Conservation (phyloP, 1,140 invertebrate genomes). For the Philotrypesis tridentata region DNA sequence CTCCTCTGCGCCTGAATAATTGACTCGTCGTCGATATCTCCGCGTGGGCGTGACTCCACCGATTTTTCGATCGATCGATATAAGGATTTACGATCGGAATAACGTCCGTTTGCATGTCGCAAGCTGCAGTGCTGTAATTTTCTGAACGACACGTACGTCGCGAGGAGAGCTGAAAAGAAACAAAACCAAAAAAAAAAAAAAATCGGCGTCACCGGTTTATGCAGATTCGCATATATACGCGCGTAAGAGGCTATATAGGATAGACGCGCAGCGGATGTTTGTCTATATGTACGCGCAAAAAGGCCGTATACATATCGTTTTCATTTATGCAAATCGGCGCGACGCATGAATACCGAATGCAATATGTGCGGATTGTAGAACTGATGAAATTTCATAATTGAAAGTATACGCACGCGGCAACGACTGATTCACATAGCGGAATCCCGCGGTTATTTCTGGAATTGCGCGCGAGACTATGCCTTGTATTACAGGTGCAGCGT, state of each 20-base stretch:
- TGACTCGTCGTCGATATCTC: not conserved
- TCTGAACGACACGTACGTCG: too few species aligned
- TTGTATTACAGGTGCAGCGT: too few species aligned
- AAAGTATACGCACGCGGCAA: not conserved
- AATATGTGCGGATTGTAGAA: not conserved
- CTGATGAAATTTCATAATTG: constrained; percentile 10
- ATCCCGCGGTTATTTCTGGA: not conserved
- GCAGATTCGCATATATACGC: too few species aligned
- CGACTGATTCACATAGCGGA: not conserved
- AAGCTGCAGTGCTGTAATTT: too few species aligned
- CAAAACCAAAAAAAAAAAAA: not conserved
- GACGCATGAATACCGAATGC: not conserved
- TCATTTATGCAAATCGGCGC: not conserved
- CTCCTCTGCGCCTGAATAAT: not conserved
- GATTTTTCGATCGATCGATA: too few species aligned
- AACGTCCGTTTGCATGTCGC: too few species aligned
- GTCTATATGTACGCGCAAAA: not conserved
- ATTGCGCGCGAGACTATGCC: too few species aligned
- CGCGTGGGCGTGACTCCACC: too few species aligned
- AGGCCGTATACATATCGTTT: not conserved
- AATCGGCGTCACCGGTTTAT: not conserved
- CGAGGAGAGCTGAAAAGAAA: too few species aligned
- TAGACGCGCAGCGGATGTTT: not conserved
- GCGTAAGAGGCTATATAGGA: too few species aligned
- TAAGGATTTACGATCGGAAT: too few species aligned